Evolutionary conservation across 2,113 vertebrate genomes (phyloP), one percentile per base, ranked within the genome.

Genomic region (Actenoides hombroni): DNA sequence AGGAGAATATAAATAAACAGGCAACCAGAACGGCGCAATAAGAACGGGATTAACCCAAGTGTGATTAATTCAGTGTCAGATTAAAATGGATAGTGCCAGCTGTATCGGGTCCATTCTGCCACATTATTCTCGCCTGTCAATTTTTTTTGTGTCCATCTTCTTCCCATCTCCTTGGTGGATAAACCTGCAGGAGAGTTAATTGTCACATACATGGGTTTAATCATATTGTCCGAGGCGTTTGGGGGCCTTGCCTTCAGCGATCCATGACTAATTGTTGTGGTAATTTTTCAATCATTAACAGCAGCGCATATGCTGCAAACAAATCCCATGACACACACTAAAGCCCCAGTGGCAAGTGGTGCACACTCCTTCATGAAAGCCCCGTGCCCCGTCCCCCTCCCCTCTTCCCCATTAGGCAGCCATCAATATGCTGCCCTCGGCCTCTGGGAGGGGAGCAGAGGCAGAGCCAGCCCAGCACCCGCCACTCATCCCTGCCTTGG

Each of bases 151-250:
- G 86, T 91, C 96, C 80, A 94, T 93, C 94, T 93, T 96, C 94
- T 95, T 95, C 83, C 96, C 94, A 97, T 96, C 96, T 97, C 98
- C 96, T 97, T 16, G 95, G 97, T 96, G 96, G 96, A 98, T 98
- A 97, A 98, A 98, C 98, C 98, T 98, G 98, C 98, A 97, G 97
- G 98, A 98, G 97, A 98, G 99, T 99, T 99, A 99, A 99, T 99
- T 99, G 99, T 99, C 98, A 98, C 98, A 99, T 98, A 99, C 99
- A 99, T 80, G 98, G 98, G 91, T 99, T 99, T 99, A 99, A 99
- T 99, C 99, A 99, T 97, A 99, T 99, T 99, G 98, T 97, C 98
- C 97, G 94, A 94, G 94, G 97, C 68, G 95, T 97, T 98, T 40
- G 86, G 98, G 97, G 98, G 95, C 98, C 97, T 95, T 96, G 98